Conservation (phyloP, 2,113 vertebrate species). For the Eretmochelys imbricata region DNA sequence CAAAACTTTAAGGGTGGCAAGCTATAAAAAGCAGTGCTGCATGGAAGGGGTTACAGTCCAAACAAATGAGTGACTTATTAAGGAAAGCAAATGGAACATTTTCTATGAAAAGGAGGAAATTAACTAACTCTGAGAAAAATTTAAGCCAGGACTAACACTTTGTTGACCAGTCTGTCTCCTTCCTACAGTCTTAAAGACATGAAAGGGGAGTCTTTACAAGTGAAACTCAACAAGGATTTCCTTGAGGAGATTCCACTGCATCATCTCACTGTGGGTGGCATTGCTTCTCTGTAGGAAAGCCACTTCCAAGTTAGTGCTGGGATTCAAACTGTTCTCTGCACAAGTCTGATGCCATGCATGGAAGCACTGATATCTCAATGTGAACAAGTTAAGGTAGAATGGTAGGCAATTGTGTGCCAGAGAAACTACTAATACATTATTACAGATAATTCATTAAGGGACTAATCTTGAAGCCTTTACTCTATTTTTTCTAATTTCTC, state of each 20-base stretch:
- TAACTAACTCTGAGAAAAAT: background rate
- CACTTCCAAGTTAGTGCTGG: slow-evolving; percentile 14
- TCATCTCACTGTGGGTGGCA: too few species aligned
- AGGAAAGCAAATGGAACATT: background rate
- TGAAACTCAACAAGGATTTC: background rate
- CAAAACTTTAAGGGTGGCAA: background rate
- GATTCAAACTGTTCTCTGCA: slow-evolving; percentile 11
- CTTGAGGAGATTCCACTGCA: background rate
- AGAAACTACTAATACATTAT: slow-evolving; percentile 15
- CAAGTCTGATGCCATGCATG: slow-evolving; percentile 6
- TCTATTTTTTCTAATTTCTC: slow-evolving; percentile 14
- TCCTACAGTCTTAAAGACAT: background rate
- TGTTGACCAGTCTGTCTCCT: background rate
- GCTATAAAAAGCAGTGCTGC: background rate
- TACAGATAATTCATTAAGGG: slow-evolving; percentile 19
- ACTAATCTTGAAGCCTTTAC: background rate
- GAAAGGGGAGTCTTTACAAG: background rate
- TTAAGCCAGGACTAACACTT: background rate
- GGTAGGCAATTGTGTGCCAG: slow-evolving; percentile 3
- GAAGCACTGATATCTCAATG: background rate
- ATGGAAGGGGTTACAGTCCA: background rate
- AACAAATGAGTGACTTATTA: background rate
- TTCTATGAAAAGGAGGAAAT: background rate
- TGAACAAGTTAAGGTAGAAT: slow-evolving; percentile 38
- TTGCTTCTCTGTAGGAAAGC: background rate